A percentile compares a stretch with the other conserved stretches of the same genome.
Conservation (phyloP, 2,113 vertebrate species). For the Ciconia boyciana region DNA sequence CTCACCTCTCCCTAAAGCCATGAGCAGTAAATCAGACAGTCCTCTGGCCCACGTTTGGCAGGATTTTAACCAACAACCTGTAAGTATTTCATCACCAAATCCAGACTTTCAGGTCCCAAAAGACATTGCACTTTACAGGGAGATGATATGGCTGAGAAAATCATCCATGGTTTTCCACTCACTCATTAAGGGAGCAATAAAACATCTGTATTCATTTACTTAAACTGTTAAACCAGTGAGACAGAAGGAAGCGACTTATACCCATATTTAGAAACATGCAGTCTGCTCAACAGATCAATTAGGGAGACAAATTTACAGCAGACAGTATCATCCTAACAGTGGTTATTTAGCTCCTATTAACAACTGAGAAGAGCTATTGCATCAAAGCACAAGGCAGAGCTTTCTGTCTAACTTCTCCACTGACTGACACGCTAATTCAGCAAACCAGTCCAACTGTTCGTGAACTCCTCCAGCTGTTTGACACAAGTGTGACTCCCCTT, state of each 20-base stretch:
- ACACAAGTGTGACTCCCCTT: neutral
- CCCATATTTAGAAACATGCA: neutral
- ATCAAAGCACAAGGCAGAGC: neutral
- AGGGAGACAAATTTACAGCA: neutral
- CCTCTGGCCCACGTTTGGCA: neutral
- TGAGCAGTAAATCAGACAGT: neutral
- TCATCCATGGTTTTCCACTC: neutral
- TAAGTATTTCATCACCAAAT: neutral
- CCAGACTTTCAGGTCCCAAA: neutral
- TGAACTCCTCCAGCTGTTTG: neutral
- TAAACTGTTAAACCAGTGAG: neutral
- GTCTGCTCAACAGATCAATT: neutral
- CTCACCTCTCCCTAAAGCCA: neutral
- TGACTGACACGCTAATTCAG: neutral
- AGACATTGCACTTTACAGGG: neutral
- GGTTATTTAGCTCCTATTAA: neutral
- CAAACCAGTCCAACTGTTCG: neutral
- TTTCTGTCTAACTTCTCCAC: neutral
- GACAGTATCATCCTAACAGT: neutral
- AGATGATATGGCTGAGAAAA: neutral
- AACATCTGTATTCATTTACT: constrained; percentile 29
- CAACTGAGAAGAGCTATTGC: neutral
- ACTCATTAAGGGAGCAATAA: neutral
- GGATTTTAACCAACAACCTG: neutral
- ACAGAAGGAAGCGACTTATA: neutral